Evolutionary conservation across 2,888 invertebrate genomes (phyloP).

Genomic region (Stratiomys singularior): DNA sequence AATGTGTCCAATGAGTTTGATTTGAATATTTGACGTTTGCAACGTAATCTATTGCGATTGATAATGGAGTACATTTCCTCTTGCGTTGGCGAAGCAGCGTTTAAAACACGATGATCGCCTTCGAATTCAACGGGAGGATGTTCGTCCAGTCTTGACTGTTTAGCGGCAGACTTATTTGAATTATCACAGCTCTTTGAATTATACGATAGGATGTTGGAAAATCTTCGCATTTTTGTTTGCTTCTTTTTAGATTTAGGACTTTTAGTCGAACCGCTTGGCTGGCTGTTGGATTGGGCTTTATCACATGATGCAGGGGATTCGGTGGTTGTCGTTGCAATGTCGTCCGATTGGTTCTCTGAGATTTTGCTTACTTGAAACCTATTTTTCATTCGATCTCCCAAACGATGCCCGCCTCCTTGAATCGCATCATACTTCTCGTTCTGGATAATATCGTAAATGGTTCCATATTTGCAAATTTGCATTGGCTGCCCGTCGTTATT

Average conservation of each 20-base stretch:
- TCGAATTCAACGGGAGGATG: background rate
- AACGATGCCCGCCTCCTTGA: conserved; percentile 55
- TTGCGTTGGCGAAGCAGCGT: conserved; percentile 52
- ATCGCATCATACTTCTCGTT: conserved; percentile 50
- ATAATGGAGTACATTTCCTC: conserved; percentile 65
- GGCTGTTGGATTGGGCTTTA: background rate
- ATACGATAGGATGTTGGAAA: conserved; percentile 64
- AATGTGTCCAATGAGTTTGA: conserved; percentile 64
- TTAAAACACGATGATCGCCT: conserved; percentile 53
- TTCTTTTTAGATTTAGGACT: conserved; percentile 54
- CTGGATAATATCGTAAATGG: conserved; percentile 65
- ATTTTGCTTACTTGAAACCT: conserved; percentile 64
- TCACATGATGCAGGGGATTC: conserved; percentile 10
- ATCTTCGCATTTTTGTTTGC: conserved; percentile 62
- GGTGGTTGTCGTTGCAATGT: background rate
- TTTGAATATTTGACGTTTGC: conserved; percentile 59
- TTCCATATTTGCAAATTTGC: conserved; percentile 60
- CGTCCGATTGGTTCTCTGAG: conserved; percentile 56
- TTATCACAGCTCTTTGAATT: conserved; percentile 51
- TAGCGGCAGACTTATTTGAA: conserved; percentile 5
- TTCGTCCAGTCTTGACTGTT: conserved; percentile 25
- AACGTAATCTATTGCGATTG: conserved; percentile 52
- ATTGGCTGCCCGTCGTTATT: conserved; percentile 49
- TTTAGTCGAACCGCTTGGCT: conserved; percentile 33
- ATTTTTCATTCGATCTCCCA: conserved; percentile 54